A percentile compares a stretch with the other conserved stretches of the same genome.
Conservation (phyloP, 2,797 vertebrate genomes). For the Leucoraja ocellata region DNA sequence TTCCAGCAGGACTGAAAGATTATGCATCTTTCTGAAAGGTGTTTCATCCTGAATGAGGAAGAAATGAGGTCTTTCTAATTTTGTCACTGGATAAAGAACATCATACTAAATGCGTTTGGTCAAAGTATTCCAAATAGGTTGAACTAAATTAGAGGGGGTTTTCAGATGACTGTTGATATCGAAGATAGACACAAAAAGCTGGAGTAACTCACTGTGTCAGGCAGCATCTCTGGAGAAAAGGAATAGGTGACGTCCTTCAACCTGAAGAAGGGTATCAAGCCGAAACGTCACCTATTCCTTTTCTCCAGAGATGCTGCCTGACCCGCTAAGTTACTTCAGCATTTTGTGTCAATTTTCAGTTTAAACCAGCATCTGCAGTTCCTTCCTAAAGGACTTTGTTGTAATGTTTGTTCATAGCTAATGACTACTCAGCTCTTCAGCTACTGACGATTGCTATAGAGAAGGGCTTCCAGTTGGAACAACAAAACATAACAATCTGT, state of each 20-base stretch:
- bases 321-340: too few species aligned
- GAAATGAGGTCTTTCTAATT: neutral
- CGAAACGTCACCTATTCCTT: too few species aligned
- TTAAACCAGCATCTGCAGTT: too few species aligned
- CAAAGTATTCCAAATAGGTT: neutral
- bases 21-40: neutral
- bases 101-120: neutral
- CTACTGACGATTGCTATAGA: neutral
- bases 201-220: too few species aligned
- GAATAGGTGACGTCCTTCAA: too few species aligned
- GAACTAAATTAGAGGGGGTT: neutral
- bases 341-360: too few species aligned
- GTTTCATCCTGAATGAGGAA: slow-evolving; percentile 18
- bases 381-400: neutral
- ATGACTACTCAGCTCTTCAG: neutral
- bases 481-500: too few species aligned
- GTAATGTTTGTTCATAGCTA: neutral
- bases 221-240: too few species aligned
- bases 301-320: too few species aligned
- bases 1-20: neutral
- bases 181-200: too few species aligned
- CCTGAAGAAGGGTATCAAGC: too few species aligned
- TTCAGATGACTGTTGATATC: neutral
- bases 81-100: neutral
- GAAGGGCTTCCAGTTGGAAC: neutral